Evolutionary conservation across 2,888 invertebrate genomes (phyloP).

Genomic region (Scelioninae gen. 1): DNA sequence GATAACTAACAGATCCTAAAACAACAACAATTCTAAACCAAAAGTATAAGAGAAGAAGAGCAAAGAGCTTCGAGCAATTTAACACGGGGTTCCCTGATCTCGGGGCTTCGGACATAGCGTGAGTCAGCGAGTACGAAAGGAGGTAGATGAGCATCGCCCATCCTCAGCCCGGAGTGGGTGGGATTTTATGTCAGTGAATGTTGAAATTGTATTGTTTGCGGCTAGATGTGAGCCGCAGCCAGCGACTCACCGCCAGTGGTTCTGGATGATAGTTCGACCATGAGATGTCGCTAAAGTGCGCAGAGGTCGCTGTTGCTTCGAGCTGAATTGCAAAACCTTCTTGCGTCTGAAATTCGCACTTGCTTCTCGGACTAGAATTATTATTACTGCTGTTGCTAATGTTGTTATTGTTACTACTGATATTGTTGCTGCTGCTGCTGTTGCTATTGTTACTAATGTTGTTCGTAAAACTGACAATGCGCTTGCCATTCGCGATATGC

Average conservation of each 20-base stretch:
- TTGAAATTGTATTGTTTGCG: conserved; percentile 84
- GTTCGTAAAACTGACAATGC: conserved; percentile 75
- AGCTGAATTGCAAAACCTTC: conserved; percentile 81
- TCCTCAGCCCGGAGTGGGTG: conserved; percentile 84
- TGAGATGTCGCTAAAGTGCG: conserved; percentile 81
- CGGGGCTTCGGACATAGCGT: conserved; percentile 77
- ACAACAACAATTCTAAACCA: too few species aligned
- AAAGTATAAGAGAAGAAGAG: too few species aligned
- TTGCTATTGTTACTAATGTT: conserved; percentile 13
- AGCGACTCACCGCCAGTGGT: conserved; percentile 83
- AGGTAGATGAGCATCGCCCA: conserved; percentile 72
- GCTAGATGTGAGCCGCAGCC: conserved; percentile 83
- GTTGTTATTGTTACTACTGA: too few species aligned
- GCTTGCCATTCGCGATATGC: conserved; percentile 78
- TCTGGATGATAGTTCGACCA: conserved; percentile 84
- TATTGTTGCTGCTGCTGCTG: too few species aligned
- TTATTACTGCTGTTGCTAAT: conserved; percentile 10
- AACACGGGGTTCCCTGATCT: conserved; percentile 75
- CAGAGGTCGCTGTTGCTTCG: conserved; percentile 81
- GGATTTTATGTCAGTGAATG: conserved; percentile 84
- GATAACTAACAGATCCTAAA: too few species aligned
- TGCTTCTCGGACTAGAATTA: conserved; percentile 72
- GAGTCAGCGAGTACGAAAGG: conserved; percentile 63
- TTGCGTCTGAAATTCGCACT: conserved; percentile 77
- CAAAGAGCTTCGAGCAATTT: conserved; percentile 43